Evolutionary conservation across 2,113 vertebrate species (phyloP), one percentile per base, ranked within the genome.

Genomic region (Piprites chloris): DNA sequence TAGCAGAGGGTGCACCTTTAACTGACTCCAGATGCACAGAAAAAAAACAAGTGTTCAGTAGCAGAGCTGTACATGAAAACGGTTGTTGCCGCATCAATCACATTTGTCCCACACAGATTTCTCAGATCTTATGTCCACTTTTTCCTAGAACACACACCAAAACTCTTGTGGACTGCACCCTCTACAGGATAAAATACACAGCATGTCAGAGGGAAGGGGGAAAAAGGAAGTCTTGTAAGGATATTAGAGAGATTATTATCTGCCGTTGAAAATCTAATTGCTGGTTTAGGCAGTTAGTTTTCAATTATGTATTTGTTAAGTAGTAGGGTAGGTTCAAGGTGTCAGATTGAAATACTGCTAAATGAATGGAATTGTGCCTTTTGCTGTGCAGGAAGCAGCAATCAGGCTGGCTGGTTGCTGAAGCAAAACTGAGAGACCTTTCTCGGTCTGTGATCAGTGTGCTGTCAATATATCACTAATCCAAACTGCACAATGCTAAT

Each of bases 151-250:
- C 26, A 26, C 15, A 23, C 16, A 21, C 17, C 21, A 24, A 73
- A 94, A 91, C 26, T 69, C n/a, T 79, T 91, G 85, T 44, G 33
- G 5, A 59, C 50, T 84, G 71, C 90, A 86, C 93, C 91, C 87
- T 85, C 87, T 97, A 9, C 39, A 90, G 87, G 93, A 85, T 39
- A 91, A 85, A 80, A 47, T 2, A 23, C 58, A 35, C 13, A 71
- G 8, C 15, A 12, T 8, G 18, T 6, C 74, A 69, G 49, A 46
- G 56, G 28, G 6, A 47, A 71, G 4, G 6, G 24, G 0, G 0
- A 14, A 14, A 61, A 58, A 21, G 7, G 30, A 76, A 85, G 19
- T 33, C 32, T 91, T 52, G 8, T 4, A 32, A 23, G n/a, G 23
- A 28, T 50, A 41, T 42, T 21, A 77, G 5, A 72, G 56, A 59